Evolutionary conservation across 2,888 invertebrate species (phyloP).

Genomic region (Plagodis dolabraria): DNA sequence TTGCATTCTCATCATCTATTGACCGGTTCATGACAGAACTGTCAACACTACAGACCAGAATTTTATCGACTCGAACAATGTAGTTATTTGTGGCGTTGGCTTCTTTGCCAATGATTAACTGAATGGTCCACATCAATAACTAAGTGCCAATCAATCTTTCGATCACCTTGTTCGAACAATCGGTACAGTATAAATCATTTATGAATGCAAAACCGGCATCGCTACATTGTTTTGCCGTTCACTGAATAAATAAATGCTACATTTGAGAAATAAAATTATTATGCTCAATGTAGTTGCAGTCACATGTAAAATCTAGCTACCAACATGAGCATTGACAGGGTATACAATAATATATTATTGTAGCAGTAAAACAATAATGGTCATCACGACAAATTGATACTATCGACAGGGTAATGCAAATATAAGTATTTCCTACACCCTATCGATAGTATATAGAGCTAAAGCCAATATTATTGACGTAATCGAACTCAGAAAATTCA

Average conservation of each 20-base stretch:
- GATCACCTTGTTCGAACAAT: conserved; percentile 62
- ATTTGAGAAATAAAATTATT: no score
- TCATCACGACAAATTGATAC: conserved; percentile 15
- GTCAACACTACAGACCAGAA: conserved; percentile 46
- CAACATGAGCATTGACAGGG: no score
- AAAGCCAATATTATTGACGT: conserved; percentile 47
- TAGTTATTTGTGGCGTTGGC: conserved; percentile 44
- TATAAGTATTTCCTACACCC: conserved; percentile 36
- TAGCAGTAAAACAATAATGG: conserved; percentile 7
- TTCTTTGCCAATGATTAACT: conserved; percentile 62
- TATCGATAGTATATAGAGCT: conserved; percentile 16
- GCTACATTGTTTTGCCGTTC: conserved; percentile 44
- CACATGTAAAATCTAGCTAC: no score
- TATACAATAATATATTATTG: no score
- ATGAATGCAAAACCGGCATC: conserved; percentile 57
- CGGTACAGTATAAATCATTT: conserved; percentile 59
- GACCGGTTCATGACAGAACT: conserved; percentile 35
- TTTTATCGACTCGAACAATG: conserved; percentile 64
- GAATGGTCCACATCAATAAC: conserved; percentile 60
- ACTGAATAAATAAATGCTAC: no score
- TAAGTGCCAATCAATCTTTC: conserved; percentile 70
- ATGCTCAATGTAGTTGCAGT: no score
- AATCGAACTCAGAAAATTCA: conserved; percentile 48
- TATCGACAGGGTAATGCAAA: conserved; percentile 29
- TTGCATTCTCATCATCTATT: conserved; percentile 23